Base-by-base conservation (phyloP, 37 sponge, comb jelly and placozoan species). In the Haliclona indistincta region DNA sequence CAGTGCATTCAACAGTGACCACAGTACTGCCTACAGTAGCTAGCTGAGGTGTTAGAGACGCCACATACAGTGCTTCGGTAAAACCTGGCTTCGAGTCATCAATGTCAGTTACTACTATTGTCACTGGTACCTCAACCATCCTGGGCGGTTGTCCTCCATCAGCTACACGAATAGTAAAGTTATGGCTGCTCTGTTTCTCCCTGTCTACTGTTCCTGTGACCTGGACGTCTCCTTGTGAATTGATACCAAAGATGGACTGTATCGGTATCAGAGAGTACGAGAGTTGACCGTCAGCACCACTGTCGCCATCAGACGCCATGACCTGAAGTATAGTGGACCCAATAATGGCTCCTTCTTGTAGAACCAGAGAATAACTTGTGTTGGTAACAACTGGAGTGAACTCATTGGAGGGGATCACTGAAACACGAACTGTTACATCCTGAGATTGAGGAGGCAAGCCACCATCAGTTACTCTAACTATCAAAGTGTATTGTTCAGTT, bases 71-170 rank as follows among this genome's bases (percentile, higher is more conserved):
- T 22, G 13, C 0, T 43, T 67, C 33, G 4, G 55, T 47, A 52
- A 91, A 81, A 39, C 33, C 19, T 0, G 91, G 86, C 3, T 67
- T 42, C 58, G 61, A 68, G 43, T 89, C 90, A 67, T 89, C 85
- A 22, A 62, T 32, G 66, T 89, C 78, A 6, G 44, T 4, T 15
- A 89, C 36, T 4, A 73, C 64, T 37, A 89, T 74, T 3, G 53
- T 61, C 29, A 79, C 33, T 2, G 44, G 10, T 2, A 70, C 42
- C 2, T 47, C 5, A 29, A 42, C 23, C 0, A n/a, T 37, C 34
- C 3, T 26, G 1, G 81, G 54, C 22, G 76, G 66, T 0, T 33
- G 8, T 19, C 77, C 77, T 10, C 79, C 75, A 65, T 90, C 91
- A 7, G 67, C 70, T 15, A 45, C 56, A 15, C 75, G 68, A 30